A percentile compares a stretch with the other conserved stretches of the same genome.
Conservation (phyloP, 2,113 vertebrate genomes). For the Porphyrio hochstetteri region DNA sequence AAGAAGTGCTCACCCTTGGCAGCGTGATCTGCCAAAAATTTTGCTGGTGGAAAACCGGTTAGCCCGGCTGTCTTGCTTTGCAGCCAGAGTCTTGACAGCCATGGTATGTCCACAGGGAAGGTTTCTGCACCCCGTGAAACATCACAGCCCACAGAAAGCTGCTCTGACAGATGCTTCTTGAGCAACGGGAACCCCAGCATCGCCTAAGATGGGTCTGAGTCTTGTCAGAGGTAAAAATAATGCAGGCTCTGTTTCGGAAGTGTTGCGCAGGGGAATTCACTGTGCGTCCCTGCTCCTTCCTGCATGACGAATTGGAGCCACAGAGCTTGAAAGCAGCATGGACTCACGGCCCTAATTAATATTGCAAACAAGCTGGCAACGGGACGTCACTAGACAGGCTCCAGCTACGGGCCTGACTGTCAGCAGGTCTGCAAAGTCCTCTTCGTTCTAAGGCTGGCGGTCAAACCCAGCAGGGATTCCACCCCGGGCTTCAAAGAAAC, state of each 20-base stretch:
- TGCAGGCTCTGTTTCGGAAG: accelerated
- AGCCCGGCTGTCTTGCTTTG: not conserved
- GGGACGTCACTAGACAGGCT: not conserved
- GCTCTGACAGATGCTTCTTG: not conserved
- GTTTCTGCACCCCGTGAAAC: not conserved
- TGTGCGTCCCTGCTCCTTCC: not conserved
- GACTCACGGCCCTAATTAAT: not conserved
- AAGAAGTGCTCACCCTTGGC: not conserved
- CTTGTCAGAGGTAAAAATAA: not conserved
- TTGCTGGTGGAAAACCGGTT: not conserved
- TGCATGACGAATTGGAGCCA: not conserved
- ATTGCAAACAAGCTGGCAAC: not conserved
- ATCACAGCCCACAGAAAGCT: not conserved
- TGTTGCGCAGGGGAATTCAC: not conserved
- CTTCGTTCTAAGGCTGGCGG: accelerated
- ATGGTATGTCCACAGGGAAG: not conserved
- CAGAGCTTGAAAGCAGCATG: not conserved
- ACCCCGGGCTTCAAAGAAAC: not conserved
- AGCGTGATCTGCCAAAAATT: not conserved
- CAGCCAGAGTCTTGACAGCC: not conserved
- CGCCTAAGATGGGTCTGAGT: not conserved
- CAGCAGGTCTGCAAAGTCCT: not conserved
- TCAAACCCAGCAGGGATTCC: not conserved
- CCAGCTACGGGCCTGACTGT: accelerated
- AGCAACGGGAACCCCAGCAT: not conserved